Base-by-base conservation (phyloP, 1,140 invertebrate species). In the Aradophagus sp. region DNA sequence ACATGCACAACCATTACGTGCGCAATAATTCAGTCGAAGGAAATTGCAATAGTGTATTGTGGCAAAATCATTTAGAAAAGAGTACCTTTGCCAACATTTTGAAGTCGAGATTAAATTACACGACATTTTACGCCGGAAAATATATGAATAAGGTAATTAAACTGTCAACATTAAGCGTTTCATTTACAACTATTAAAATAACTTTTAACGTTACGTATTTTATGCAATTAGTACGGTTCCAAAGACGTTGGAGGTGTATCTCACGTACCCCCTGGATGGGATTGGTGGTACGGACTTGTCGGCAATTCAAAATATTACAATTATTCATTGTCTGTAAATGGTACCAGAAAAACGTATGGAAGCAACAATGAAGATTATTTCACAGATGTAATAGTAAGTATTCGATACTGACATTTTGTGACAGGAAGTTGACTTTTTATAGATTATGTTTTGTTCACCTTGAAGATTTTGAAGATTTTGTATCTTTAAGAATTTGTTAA, bases 291-390 rank as follows among this genome's bases (percentile, higher is more conserved):
- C 69, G 93, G 92, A 0, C 84, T 95, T 11, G 87, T 93, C 41
- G 93, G 94, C 11, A 95, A 96, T 78, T 97, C 95, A 0, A 89
- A 87, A 16, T 97, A 97, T 83, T 97, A 95, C 77, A 91, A 96
- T 83, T 97, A 95, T 77, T 90, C 90, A 0, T 81, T 97, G n/a
- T 95, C 93, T 1, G 88, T 95, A 39, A 95, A 97, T 84, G 93
- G 92, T 5, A 88, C 88, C 0, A 82, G 86, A 19, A 86, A 85
- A 34, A 86, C 87, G 35, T 87, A 90, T 70, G 90, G 89, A 11
- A 71, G 86, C n/a, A 47, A 62, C 6, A 14, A 62, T 6, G 82
- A 86, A 17, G 89, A 93, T 58, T 97, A 97, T 79, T 86, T 97
- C 4, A 96, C 95, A 3, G 93, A 96, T 87, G 88, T 95, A 52